Conservation (phyloP, 2,113 vertebrate species). For the Pipa parva region DNA sequence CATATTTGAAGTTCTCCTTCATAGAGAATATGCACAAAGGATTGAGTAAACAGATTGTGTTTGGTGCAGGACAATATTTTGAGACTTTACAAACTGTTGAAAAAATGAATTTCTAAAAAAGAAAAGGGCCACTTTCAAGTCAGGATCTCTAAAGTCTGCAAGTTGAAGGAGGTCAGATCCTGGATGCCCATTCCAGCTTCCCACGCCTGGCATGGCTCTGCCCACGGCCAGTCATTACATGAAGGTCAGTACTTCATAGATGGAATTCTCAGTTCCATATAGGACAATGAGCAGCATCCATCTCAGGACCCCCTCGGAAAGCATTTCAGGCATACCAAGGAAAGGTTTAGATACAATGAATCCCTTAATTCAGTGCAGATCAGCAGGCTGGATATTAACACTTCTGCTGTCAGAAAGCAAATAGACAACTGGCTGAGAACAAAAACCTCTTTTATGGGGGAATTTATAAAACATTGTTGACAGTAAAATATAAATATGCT, state of each 20-base stretch:
- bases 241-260: slow-evolving; percentile 38
- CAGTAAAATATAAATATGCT: too few relatives aligned
- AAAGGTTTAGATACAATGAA: slow-evolving; percentile 30
- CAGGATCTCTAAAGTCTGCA: slow-evolving; percentile 5
- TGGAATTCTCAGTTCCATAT: slow-evolving; percentile 22
- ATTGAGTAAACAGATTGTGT: not conserved
- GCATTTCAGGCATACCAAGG: slow-evolving; percentile 38
- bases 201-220: slow-evolving; percentile 28
- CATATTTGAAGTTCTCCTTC: too few relatives aligned
- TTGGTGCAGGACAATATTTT: not conserved
- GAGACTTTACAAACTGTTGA: not conserved
- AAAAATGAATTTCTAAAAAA: not conserved
- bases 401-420: not conserved
- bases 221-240: slow-evolving; percentile 25
- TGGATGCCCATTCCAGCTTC: slow-evolving; percentile 30
- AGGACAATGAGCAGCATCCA: slow-evolving; percentile 33
- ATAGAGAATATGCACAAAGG: too few relatives aligned
- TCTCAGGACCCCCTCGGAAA: slow-evolving; percentile 29
- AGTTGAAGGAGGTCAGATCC: not conserved
- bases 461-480: too few relatives aligned
- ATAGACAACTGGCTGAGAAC: not conserved
- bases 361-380: slow-evolving; percentile 14
- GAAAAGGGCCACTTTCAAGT: not conserved
- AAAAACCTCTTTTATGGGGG: not conserved
- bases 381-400: not conserved